A percentile compares a stretch with the other conserved stretches of the same genome.
phyloP scores from a whole-genome alignment of 2,888 invertebrate genomes.

The Chalcis sispes region DNA sequence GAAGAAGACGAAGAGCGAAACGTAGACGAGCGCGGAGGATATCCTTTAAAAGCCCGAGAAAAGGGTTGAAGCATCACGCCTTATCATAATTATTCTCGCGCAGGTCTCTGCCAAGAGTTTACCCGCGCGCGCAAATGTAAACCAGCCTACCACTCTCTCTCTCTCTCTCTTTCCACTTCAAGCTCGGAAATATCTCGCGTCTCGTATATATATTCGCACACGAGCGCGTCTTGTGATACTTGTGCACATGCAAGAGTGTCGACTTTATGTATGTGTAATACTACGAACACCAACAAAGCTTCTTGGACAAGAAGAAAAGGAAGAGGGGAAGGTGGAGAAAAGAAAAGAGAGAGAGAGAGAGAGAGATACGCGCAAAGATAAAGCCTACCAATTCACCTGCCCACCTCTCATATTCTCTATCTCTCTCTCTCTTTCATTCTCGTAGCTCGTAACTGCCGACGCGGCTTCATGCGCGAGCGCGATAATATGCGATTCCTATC shows the following conservation, averaged over 20 bases:
- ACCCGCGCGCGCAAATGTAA: slow-evolving; percentile 30
- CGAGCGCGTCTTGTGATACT: neutral
- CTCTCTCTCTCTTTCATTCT: slow-evolving; percentile 12
- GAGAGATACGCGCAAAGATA: slow-evolving; percentile 58
- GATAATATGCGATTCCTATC: slow-evolving; percentile 74
- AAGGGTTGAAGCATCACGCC: slow-evolving; percentile 51
- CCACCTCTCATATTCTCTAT: slow-evolving; percentile 35
- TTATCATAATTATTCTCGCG: slow-evolving; percentile 59
- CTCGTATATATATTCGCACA: slow-evolving; percentile 7
- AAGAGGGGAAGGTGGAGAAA: slow-evolving; percentile 19
- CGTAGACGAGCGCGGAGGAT: no score
- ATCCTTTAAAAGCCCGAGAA: slow-evolving; percentile 50
- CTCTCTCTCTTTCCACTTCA: no score
- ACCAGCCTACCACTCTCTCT: no score
- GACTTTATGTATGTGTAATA: no score
- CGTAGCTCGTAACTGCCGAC: slow-evolving; percentile 30
- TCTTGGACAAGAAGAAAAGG: no score
- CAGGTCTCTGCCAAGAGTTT: slow-evolving; percentile 37
- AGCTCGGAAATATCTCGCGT: slow-evolving; percentile 40
- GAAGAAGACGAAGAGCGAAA: no score
- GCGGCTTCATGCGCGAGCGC: slow-evolving; percentile 61
- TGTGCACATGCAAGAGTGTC: neutral
- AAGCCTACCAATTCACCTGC: slow-evolving; percentile 64
- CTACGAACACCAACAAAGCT: no score
- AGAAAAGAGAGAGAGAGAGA: slow-evolving; percentile 38